Base-by-base conservation (phyloP, 2,888 invertebrate genomes). In the Nomada lathburiana region DNA sequence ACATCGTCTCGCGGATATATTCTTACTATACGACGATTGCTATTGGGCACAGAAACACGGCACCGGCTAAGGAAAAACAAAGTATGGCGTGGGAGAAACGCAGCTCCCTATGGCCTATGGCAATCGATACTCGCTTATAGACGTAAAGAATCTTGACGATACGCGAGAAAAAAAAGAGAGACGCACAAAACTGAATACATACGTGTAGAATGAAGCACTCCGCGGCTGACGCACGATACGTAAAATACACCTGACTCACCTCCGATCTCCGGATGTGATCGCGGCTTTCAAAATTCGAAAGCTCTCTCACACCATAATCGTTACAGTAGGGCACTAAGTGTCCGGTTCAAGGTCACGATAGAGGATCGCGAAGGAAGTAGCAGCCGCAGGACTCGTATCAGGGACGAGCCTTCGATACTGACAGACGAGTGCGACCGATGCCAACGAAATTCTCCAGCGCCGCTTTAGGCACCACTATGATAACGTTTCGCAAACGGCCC, bases 321-420 rank as follows among this genome's bases (percentile, higher is more conserved):
- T 83, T 80, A 78, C 83, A 86, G 86, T 86, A 84, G 89, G 88
- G 82, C 88, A 85, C 81, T 80, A 90, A 86, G 89, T 89, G 89
- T 90, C 84, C 88, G 86, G 81, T 89, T 90, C 91, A 91, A 91
- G 91, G 91, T 78, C 88, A 86, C 83, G 81, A 62, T 60, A 52
- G 42, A 7, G 53, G 42, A 52, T 72, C 62, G 62, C 3, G 18
- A 29, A 42, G 18, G 29, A 68, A 80, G 60, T 26, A 11, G 65
- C 50, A n/a, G 42, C 42, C 53, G 5, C n/a, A 18, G 26, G 23
- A 55, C 10, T 20, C 7, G 57, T 36, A 23, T 57, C 7, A 20
- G 9, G 11, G 13, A 20, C 29, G 63, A 62, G 2, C 44, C 57
- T 42, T 76, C 26, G 52, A 59, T 23, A 26, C n/a, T 16, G 70